These are phyloP conservation scores for Zoanthus gigantus DNA, from an alignment of 92 coral and sea anemone species.

Conservation along the genomic window DNA sequence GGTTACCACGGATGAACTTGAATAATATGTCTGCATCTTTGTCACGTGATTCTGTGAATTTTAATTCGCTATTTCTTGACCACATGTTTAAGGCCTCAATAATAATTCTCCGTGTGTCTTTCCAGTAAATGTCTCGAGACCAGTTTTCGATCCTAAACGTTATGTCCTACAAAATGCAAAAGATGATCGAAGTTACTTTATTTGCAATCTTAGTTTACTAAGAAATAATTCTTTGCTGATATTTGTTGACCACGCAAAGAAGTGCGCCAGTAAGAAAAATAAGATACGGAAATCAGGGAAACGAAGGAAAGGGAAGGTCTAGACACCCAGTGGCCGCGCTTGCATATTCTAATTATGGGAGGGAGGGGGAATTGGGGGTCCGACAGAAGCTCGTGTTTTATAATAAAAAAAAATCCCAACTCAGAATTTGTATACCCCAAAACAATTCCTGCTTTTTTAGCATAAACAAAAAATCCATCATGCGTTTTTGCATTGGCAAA, in stretches of 20 bases:
- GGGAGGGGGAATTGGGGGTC: too few species aligned
- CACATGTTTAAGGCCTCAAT: conserved; percentile 70
- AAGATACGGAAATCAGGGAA: background rate
- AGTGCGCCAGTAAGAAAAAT: background rate
- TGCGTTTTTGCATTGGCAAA: too few species aligned
- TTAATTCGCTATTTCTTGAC: conserved; percentile 58
- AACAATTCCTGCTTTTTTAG: too few species aligned
- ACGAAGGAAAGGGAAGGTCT: background rate
- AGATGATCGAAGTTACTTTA: background rate
- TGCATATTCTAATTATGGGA: too few species aligned
- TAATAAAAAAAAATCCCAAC: too few species aligned
- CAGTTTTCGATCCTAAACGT: conserved; percentile 74
- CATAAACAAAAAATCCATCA: too few species aligned
- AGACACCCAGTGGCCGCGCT: too few species aligned
- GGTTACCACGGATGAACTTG: conserved; percentile 55
- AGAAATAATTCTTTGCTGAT: too few species aligned
- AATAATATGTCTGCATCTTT: conserved; percentile 48
- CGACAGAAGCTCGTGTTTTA: too few species aligned
- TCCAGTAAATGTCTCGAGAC: conserved; percentile 57
- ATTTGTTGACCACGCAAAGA: background rate
- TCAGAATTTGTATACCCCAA: too few species aligned
- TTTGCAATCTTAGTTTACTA: too few species aligned
- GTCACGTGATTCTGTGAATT: conserved; percentile 51
- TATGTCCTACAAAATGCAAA: conserved; percentile 44
- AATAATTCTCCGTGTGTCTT: conserved; percentile 59